Evolutionary conservation across 2,797 vertebrate genomes (phyloP), one percentile per base, ranked within the genome.

Genomic region (Enteromius argenteus): DNA sequence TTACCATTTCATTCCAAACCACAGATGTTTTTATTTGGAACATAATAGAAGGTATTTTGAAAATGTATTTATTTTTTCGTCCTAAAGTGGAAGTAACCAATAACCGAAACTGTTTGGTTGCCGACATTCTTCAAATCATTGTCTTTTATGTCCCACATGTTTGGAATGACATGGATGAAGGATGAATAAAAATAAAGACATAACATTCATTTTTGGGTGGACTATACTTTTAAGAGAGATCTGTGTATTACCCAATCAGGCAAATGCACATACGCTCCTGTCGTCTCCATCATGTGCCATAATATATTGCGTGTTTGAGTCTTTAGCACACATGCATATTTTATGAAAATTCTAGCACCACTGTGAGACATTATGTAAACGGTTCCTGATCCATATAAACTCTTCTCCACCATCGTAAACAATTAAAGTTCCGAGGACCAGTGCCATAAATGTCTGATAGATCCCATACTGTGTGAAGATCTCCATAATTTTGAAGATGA

Each of bases 281-380:
- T 58, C 13, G 8, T 39, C 67, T 73, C 53, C 39, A 73, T 64
- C 27, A 19, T 62, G 4, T 39, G 60, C 13, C 13, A 35, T 60
- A 60, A 60, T 44, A 8, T n/a, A n/a, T 46, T 42, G 17, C 0
- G 0, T 81, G 39, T 73, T 64, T 32, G 23, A 71, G 9, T 69
- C 46, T 49, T 6, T 76, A 58, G 21, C 58, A 64, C 14, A 35
- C 21, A 51, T 74, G 80, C 21, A 74, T 74, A 74, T 64, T 81
- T 74, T 64, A 37, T 74, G 30, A 64, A 60, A 49, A 64, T 64
- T 49, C 14, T 17, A n/a, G 39, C 80, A 81, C 51, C 80, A 82
- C 42, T 35, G 79, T 60, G 21, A 82, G 56, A 74, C 71, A 74
- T 64, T 82, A 64, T 66, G 42, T 68, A 80, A 80, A 68, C n/a